Evolutionary conservation across 2,888 invertebrate species (phyloP), one percentile per base, ranked within the genome.

Genomic region (Pilophorus perplexus): DNA sequence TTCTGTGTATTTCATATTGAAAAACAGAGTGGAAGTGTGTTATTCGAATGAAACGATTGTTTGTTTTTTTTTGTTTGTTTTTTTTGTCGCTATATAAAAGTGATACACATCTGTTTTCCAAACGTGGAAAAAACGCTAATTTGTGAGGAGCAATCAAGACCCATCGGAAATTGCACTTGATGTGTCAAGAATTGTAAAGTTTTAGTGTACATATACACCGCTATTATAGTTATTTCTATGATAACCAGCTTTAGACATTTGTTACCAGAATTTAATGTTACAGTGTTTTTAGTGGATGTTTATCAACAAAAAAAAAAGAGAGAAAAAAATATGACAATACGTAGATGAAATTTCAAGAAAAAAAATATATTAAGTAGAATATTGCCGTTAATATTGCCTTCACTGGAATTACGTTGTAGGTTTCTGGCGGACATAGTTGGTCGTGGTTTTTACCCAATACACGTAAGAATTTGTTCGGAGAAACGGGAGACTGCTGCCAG

Each of bases 1-100:
- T 59, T 59, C 8, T 25, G 59, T 23, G 62, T 62, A 62, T 62
- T 62, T 62, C 62, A 62, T 62, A 62, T 62, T 62, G 62, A 62
- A 62, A 62, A 33, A 33, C 6, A 33, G 33, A 33, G 12, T n/a
- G n/a, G n/a, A n/a, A n/a, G n/a, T n/a, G n/a, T n/a, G n/a, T n/a
- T n/a, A n/a, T n/a, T n/a, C n/a, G n/a, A n/a, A n/a, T n/a, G n/a
- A n/a, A n/a, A n/a, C n/a, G n/a, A n/a, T n/a, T n/a, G n/a, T n/a
- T n/a, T n/a, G n/a, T n/a, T n/a, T n/a, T n/a, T n/a, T n/a, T n/a
- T n/a, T n/a, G n/a, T n/a, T n/a, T n/a, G n/a, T n/a, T n/a, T n/a
- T n/a, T n/a, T n/a, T n/a, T n/a, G n/a, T n/a, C n/a, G n/a, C n/a
- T n/a, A n/a, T n/a, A n/a, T n/a, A n/a, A n/a, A n/a, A n/a, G n/a